Conservation (phyloP, 2,888 invertebrate genomes). For the Pterostichus niger region DNA sequence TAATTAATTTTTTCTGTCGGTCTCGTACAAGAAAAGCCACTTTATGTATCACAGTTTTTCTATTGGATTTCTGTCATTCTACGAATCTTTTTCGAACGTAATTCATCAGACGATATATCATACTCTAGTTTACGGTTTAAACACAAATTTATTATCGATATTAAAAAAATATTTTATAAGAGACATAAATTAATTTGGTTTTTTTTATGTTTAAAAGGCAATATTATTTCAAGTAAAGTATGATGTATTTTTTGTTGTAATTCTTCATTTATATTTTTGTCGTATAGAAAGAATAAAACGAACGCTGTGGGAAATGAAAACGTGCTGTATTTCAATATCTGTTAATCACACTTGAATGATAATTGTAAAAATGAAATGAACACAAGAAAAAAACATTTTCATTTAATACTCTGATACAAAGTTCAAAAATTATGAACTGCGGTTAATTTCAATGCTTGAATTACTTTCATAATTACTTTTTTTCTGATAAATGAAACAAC, state of each 20-base stretch:
- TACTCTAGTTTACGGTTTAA: too few species aligned
- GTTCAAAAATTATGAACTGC: constrained; percentile 35
- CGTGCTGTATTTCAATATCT: constrained; percentile 48
- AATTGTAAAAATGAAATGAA: constrained; percentile 49
- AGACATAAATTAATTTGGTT: too few species aligned
- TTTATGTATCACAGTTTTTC: constrained; percentile 30
- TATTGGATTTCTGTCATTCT: constrained; percentile 11
- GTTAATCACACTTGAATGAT: constrained; percentile 44
- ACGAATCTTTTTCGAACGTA: too few species aligned
- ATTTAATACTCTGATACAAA: constrained; percentile 9
- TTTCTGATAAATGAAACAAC: constrained; percentile 4
- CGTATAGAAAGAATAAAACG: background rate
- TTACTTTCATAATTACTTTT: constrained; percentile 38
- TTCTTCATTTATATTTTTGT: constrained; percentile 38
- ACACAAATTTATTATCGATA: too few species aligned
- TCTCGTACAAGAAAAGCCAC: constrained; percentile 34
- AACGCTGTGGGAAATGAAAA: constrained; percentile 23
- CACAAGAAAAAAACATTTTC: constrained; percentile 41
- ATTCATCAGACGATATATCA: constrained; percentile 12
- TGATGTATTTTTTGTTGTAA: constrained; percentile 1
- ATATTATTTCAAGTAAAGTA: constrained; percentile 8
- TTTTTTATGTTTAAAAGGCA: constrained; percentile 13
- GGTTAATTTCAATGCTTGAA: constrained; percentile 24
- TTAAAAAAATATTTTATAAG: too few species aligned
- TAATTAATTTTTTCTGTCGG: constrained; percentile 30